These are phyloP conservation scores for Callyntrura sp. DNA, from an alignment of 2,888 invertebrate species.

Conservation along the genomic window DNA sequence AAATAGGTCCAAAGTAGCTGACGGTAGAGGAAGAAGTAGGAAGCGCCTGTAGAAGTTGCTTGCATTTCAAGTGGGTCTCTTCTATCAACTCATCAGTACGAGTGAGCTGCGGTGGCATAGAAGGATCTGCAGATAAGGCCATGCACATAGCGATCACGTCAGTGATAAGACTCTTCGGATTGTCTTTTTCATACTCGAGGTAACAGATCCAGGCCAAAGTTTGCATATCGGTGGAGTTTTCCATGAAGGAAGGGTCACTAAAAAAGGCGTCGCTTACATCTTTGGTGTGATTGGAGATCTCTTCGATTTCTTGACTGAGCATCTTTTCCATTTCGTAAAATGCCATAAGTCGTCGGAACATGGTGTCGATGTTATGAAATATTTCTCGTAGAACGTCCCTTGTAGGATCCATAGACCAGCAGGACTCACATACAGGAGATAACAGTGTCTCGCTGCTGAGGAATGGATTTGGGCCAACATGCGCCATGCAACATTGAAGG, in stretches of 20 bases:
- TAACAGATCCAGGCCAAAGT: slow-evolving; percentile 73
- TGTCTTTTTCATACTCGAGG: slow-evolving; percentile 61
- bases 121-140: slow-evolving; percentile 61
- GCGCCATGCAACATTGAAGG: slow-evolving; percentile 66
- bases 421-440: slow-evolving; percentile 21
- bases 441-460: slow-evolving; percentile 45
- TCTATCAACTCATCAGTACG: slow-evolving; percentile 69
- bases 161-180: slow-evolving; percentile 59
- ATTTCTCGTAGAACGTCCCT: slow-evolving; percentile 59
- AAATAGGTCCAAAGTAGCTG: slow-evolving; percentile 21
- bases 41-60: slow-evolving; percentile 35
- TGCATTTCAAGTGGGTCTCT: slow-evolving; percentile 69
- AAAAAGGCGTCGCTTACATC: slow-evolving; percentile 68
- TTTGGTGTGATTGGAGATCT: slow-evolving; percentile 64
- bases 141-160: slow-evolving; percentile 72
- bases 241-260: slow-evolving; percentile 44
- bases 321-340: slow-evolving; percentile 75
- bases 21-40: not conserved
- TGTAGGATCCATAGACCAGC: slow-evolving; percentile 27
- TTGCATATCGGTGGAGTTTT: slow-evolving; percentile 44
- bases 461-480: slow-evolving; percentile 64
- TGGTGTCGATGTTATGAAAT: slow-evolving; percentile 65
- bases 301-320: slow-evolving; percentile 73
- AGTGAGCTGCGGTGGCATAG: slow-evolving; percentile 49
- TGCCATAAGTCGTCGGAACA: slow-evolving; percentile 69